phyloP scores from a whole-genome alignment of 92 coral and sea anemone species.

The Actinernus sp. region DNA sequence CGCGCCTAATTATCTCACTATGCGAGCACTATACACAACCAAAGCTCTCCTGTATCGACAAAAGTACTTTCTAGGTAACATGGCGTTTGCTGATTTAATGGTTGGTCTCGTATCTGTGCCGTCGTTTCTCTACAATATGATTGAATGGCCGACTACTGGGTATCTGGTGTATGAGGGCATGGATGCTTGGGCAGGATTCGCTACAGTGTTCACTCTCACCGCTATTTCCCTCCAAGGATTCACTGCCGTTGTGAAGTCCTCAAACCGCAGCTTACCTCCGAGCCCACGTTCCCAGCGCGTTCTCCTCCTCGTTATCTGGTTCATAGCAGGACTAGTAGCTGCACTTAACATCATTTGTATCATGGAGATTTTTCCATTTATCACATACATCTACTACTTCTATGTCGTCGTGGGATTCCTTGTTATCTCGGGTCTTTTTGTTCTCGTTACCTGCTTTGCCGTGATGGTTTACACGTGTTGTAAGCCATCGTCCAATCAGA shows the following conservation, averaged over 20 bases:
- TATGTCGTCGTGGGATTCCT: conserved; percentile 38
- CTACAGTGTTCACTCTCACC: conserved; percentile 36
- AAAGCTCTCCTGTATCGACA: conserved; percentile 41
- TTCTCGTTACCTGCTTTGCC: conserved; percentile 29
- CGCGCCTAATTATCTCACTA: conserved; percentile 49
- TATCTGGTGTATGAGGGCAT: conserved; percentile 55
- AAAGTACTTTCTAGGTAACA: conserved; percentile 40
- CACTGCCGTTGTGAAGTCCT: conserved; percentile 30
- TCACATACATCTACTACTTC: conserved; percentile 40
- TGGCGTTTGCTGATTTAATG: conserved; percentile 57
- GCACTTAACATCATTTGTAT: conserved; percentile 55
- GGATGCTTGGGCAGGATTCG: conserved; percentile 54
- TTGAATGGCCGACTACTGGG: conserved; percentile 52
- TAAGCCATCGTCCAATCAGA: conserved; percentile 17
- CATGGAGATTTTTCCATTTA: conserved; percentile 30
- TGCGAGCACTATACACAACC: conserved; percentile 54
- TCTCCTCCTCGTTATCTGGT: conserved; percentile 25
- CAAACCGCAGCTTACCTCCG: conserved; percentile 26
- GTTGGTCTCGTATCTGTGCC: conserved; percentile 69
- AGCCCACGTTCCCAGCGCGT: conserved; percentile 18
- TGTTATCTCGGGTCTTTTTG: conserved; percentile 16
- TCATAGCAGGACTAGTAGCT: conserved; percentile 30
- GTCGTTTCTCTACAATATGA: conserved; percentile 51
- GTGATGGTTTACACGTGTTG: conserved; percentile 32
- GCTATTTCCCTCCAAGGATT: conserved; percentile 47